Evolutionary conservation across 2,888 invertebrate species (phyloP).

Genomic region (Opisthograptis luteolata): DNA sequence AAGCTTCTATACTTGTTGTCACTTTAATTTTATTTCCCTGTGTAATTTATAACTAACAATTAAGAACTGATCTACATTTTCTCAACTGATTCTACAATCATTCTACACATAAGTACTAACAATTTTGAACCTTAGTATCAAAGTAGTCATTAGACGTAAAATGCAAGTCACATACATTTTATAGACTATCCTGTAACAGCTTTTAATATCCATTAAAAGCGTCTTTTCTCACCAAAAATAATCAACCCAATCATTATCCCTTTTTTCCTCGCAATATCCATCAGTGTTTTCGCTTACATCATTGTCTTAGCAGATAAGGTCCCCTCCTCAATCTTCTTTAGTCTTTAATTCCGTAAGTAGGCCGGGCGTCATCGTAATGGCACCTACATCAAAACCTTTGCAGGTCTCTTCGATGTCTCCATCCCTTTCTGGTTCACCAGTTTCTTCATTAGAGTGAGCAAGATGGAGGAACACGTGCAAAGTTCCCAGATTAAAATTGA

Average conservation of each 20-base stretch:
- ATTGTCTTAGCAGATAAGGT: conserved; percentile 77
- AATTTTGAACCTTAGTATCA: too few species aligned
- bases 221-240: conserved; percentile 5
- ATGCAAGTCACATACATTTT: not conserved
- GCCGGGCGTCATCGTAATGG: conserved; percentile 73
- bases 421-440: conserved; percentile 48
- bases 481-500: conserved; percentile 82
- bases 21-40: too few species aligned
- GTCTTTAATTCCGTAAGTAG: conserved; percentile 81
- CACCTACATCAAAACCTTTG: conserved; percentile 66
- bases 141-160: too few species aligned
- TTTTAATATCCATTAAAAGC: conserved; percentile 15
- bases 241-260: conserved; percentile 40
- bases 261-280: conserved; percentile 62
- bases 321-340: conserved; percentile 79
- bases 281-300: conserved; percentile 77
- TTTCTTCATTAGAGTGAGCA: conserved; percentile 36
- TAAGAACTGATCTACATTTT: too few species aligned
- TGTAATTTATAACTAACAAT: too few species aligned
- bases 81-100: too few species aligned
- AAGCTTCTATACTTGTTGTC: too few species aligned
- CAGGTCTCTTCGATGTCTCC: conserved; percentile 51
- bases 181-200: too few species aligned
- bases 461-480: conserved; percentile 57
- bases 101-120: too few species aligned